A percentile compares a stretch with the other conserved stretches of the same genome.
Conservation (phyloP, 2,888 invertebrate genomes). For the Drosophila borealis region DNA sequence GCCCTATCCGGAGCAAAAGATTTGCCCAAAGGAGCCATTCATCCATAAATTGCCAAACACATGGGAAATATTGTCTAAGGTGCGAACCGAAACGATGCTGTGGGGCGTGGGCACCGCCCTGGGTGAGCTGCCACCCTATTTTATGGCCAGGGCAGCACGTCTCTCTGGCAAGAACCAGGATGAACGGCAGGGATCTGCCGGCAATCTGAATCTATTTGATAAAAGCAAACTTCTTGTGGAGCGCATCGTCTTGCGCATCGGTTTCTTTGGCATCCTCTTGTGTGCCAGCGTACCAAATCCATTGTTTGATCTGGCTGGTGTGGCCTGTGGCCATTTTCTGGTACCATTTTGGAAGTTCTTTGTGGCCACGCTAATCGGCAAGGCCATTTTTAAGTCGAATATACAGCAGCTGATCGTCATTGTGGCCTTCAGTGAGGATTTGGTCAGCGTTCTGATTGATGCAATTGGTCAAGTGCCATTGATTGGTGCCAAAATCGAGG, state of each 20-base stretch:
- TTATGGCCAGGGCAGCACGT: constrained; percentile 97
- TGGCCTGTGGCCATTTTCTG: constrained; percentile 99
- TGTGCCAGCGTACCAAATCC: constrained; percentile 99
- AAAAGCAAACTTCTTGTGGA: constrained; percentile 93
- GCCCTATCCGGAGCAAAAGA: constrained; percentile 98
- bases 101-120: constrained; percentile 99
- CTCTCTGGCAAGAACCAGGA: constrained; percentile 88
- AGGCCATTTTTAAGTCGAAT: constrained; percentile 98
- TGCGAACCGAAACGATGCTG: constrained; percentile 97
- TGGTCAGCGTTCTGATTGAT: constrained; percentile 91
- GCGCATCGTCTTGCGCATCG: constrained; percentile 94
- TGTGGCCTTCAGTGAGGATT: constrained; percentile 96
- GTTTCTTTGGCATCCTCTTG: constrained; percentile 97
- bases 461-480: constrained; percentile 89
- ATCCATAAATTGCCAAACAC: constrained; percentile 89
- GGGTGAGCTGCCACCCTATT: constrained; percentile 99
- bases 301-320: constrained; percentile 98
- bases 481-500: constrained; percentile 92
- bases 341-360: constrained; percentile 99
- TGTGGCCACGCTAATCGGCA: constrained; percentile 98
- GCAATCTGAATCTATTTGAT: constrained; percentile 87
- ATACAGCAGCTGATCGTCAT: constrained; percentile 98
- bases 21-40: constrained; percentile 91
- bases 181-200: constrained; percentile 86
- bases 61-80: constrained; percentile 97